These are phyloP conservation scores for Allolobophora icterica DNA, from an alignment of 2,888 invertebrate genomes.

Conservation along the genomic window DNA sequence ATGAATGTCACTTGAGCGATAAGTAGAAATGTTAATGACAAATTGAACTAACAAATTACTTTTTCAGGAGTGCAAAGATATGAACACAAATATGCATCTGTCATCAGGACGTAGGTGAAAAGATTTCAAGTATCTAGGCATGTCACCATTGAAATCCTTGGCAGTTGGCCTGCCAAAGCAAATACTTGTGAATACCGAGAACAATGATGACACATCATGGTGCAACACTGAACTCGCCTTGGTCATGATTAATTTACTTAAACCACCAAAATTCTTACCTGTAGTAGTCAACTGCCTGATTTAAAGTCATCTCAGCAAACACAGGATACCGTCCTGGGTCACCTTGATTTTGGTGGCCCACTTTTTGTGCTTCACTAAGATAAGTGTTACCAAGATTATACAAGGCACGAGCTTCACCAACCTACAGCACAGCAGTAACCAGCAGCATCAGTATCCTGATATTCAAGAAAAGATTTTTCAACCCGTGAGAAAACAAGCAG, in stretches of 20 bases:
- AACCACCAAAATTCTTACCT: slow-evolving; percentile 59
- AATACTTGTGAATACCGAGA: neutral
- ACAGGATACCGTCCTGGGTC: slow-evolving; percentile 89
- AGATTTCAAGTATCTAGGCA: neutral
- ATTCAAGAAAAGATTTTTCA: neutral
- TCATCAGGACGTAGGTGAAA: neutral
- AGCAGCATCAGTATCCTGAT: neutral
- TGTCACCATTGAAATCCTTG: neutral
- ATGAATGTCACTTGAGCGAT: neutral
- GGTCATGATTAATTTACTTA: neutral
- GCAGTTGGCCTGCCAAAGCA: neutral
- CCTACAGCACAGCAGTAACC: slow-evolving; percentile 58
- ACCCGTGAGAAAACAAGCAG: neutral
- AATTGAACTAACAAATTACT: neutral
- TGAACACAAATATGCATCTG: neutral
- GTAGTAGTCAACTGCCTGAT: slow-evolving; percentile 84
- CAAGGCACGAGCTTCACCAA: slow-evolving; percentile 91
- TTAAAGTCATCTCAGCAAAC: slow-evolving; percentile 86
- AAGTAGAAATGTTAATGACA: neutral
- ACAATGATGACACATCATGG: neutral
- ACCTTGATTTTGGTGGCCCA: slow-evolving; percentile 68
- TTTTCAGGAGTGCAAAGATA: neutral
- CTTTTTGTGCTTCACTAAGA: slow-evolving; percentile 75
- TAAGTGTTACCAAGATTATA: slow-evolving; percentile 97
- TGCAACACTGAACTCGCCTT: neutral